A percentile compares a stretch with the other conserved stretches of the same genome.
Evolutionary conservation across 2,113 vertebrate genomes (phyloP).

Genomic region (Lasiurus cinereus): DNA sequence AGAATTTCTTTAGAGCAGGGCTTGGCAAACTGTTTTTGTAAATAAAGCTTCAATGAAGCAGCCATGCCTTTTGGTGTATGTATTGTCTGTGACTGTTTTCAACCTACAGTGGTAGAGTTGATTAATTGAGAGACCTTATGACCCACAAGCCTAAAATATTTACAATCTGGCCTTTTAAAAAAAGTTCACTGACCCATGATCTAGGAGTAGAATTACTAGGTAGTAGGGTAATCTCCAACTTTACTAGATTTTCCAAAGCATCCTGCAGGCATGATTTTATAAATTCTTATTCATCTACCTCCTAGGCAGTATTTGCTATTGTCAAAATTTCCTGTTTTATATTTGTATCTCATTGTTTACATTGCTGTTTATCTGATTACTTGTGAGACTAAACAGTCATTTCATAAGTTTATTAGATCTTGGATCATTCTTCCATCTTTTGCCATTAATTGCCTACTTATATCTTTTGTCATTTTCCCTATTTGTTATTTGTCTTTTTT

Average conservation of each 20-base stretch:
- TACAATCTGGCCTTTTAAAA: neutral
- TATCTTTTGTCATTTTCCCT: neutral
- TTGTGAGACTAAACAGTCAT: neutral
- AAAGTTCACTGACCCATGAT: neutral
- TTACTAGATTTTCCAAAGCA: constrained; percentile 31
- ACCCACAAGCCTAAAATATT: constrained; percentile 17
- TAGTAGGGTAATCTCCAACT: neutral
- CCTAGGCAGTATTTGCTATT: neutral
- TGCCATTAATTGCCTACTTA: constrained; percentile 41
- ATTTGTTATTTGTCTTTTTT: neutral
- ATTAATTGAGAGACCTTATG: neutral
- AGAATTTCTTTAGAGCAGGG: neutral
- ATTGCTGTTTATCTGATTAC: constrained; percentile 27
- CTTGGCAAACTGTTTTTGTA: neutral
- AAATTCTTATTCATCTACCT: neutral
- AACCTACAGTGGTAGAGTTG: neutral
- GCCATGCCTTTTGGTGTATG: neutral
- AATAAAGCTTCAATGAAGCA: constrained; percentile 13
- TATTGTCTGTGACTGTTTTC: constrained; percentile 18
- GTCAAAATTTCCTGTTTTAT: neutral
- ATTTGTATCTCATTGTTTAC: constrained; percentile 11
- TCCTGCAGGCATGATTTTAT: neutral
- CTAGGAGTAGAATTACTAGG: neutral
- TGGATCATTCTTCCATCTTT: neutral
- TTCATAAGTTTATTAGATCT: constrained; percentile 39